phyloP scores from a whole-genome alignment of 1,140 invertebrate genomes.

The Brachionus paranguensis region DNA sequence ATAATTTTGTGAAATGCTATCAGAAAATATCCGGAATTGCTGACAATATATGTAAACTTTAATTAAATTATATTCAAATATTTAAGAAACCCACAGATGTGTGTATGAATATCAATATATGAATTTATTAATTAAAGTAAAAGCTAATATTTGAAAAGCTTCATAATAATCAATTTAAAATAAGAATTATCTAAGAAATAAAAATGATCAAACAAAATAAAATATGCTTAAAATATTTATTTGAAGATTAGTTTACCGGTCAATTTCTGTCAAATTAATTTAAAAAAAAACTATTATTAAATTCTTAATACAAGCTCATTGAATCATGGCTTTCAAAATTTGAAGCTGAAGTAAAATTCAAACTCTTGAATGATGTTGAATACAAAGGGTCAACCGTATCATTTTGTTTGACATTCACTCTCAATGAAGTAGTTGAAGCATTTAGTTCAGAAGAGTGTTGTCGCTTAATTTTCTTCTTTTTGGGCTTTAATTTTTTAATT shows the following conservation, averaged over 20 bases:
- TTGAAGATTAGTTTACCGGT: not conserved
- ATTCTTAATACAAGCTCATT: slow-evolving; percentile 14
- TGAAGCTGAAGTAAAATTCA: not conserved
- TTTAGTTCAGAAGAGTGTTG: not conserved
- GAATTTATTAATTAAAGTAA: too few species aligned
- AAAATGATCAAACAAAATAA: not conserved
- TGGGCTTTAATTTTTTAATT: slow-evolving; percentile 20
- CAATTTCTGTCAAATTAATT: not conserved
- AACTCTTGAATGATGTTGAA: not conserved
- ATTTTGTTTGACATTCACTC: not conserved
- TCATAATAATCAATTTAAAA: too few species aligned
- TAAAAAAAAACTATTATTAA: not conserved
- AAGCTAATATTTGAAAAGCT: too few species aligned
- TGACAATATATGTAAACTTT: too few species aligned
- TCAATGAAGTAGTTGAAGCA: not conserved
- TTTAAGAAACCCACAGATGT: too few species aligned
- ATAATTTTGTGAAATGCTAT: too few species aligned
- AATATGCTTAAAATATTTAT: not conserved
- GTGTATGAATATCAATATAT: too few species aligned
- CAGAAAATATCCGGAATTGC: too few species aligned
- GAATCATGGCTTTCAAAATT: slow-evolving; percentile 18
- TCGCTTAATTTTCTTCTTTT: not conserved
- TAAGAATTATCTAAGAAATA: not conserved
- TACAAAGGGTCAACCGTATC: not conserved
- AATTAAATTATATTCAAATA: too few species aligned